Evolutionary conservation across 2,113 vertebrate genomes (phyloP), one percentile per base, ranked within the genome.

Genomic region (Herpailurus yagouaroundi): DNA sequence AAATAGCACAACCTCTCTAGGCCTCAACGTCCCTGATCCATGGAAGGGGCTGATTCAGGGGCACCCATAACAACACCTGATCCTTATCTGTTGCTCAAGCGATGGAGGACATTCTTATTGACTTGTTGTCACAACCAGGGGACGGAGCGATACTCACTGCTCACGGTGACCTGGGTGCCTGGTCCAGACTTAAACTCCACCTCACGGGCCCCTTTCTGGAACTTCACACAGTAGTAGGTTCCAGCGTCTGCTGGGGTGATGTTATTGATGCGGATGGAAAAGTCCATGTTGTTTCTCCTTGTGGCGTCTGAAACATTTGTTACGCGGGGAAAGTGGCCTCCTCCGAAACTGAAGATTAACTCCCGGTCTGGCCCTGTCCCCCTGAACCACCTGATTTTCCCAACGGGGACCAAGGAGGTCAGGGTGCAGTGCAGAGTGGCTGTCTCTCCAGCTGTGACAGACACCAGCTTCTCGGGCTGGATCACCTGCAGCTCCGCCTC

Each of bases 181-280:
- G 1, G 1, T 14, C 98, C 98, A 11, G 1, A 93, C 50, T 0
- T 57, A 1, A 60, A 60, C 60, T 90, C 3, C 23, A 0, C 0
- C 0, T 6, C 0, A 2, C 0, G 0, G 0, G 0, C 0, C 0
- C 0, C 0, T 4, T 0, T 52, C 0, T 60, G 4, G 48, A 97
- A 96, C 82, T 60, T 60, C 80, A 95, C 93, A 36, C 98, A 97
- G 87, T 68, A 69, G 95, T 98, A 98, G 93, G 31, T 85, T 31
- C 21, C 36, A 0, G 1, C 3, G 38, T 98, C 97, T 64, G 57
- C 57, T 60, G 57, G 57, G 57, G 57, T 60, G 57, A 60, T 60
- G 57, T 60, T 23, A 23, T 7, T 23, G 57, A 60, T 60, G 57
- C 7, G 21, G 57, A 60, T 60, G 57, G 57, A 60, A 9, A 60